These are phyloP conservation scores for Rugalucina vietnamica DNA, from an alignment of 2,888 invertebrate genomes.

Conservation along the genomic window DNA sequence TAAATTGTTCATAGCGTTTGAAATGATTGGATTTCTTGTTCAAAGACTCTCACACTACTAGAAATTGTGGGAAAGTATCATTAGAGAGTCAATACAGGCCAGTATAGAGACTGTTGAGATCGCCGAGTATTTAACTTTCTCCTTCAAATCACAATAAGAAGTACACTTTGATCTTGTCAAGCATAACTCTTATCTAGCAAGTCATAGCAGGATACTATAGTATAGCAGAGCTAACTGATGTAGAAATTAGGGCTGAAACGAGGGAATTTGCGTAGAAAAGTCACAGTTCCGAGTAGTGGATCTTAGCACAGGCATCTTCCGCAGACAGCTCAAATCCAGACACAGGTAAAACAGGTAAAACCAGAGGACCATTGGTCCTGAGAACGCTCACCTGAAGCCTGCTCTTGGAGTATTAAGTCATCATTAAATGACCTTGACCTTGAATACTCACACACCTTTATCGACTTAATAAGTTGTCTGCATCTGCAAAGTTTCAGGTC, in stretches of 20 bases:
- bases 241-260: not conserved
- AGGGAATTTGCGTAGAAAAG: too few relatives aligned
- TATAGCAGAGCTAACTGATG: not conserved
- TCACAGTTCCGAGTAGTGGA: too few relatives aligned
- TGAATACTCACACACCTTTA: too few relatives aligned
- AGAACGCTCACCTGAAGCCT: too few relatives aligned
- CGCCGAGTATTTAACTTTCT: not conserved
- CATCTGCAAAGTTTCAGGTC: too few relatives aligned
- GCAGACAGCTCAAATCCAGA: too few relatives aligned
- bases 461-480: too few relatives aligned
- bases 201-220: not conserved
- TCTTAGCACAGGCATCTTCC: too few relatives aligned
- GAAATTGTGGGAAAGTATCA: slow-evolving; percentile 11
- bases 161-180: slow-evolving; percentile 6
- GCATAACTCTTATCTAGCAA: not conserved
- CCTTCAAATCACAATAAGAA: not conserved
- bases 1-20: not conserved
- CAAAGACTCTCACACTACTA: slow-evolving; percentile 7
- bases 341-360: too few relatives aligned
- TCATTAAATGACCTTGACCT: too few relatives aligned
- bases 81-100: not conserved
- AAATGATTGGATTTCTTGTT: slow-evolving; percentile 11
- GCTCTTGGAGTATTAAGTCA: too few relatives aligned
- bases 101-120: not conserved
- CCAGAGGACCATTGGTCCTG: too few relatives aligned